Percentiles rank a stretch among this genome's conserved stretches.
Evolutionary conservation across 2,113 vertebrate genomes (phyloP).

Genomic region (Pycnonotus jocosus): DNA sequence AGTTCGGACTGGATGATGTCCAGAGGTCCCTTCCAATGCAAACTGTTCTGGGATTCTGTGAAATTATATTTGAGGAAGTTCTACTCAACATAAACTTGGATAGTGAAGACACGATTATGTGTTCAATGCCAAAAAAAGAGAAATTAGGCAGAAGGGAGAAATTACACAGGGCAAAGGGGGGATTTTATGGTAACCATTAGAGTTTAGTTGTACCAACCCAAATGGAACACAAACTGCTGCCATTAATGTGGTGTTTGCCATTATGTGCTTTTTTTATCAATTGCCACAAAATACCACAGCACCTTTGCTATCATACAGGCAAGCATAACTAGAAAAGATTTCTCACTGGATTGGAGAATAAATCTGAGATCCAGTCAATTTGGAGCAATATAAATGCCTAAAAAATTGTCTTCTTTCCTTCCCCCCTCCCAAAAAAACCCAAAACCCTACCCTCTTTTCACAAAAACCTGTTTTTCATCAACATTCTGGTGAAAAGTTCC

Average conservation of each 20-base stretch:
- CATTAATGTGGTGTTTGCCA: not conserved
- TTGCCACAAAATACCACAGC: not conserved
- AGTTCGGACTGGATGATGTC: not conserved
- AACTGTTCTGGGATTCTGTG: not conserved
- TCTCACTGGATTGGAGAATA: not conserved
- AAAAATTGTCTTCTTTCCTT: not conserved
- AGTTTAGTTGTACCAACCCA: not conserved
- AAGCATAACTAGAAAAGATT: not conserved
- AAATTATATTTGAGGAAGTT: not conserved
- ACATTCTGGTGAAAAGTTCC: not conserved
- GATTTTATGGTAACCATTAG: not conserved
- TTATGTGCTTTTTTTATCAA: not conserved
- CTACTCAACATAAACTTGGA: not conserved
- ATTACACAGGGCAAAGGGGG: not conserved
- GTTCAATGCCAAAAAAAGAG: not conserved
- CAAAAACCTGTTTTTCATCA: not conserved
- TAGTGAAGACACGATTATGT: not conserved
- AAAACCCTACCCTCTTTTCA: not conserved
- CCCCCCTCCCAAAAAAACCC: fast-evolving
- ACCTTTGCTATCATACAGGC: not conserved
- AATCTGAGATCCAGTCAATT: not conserved
- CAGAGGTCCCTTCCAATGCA: not conserved
- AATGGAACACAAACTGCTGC: not conserved
- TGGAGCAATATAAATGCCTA: not conserved
- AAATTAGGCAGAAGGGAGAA: not conserved